These are phyloP conservation scores for Oophaga pumilio DNA, from an alignment of 2,113 vertebrate species.

Conservation along the genomic window DNA sequence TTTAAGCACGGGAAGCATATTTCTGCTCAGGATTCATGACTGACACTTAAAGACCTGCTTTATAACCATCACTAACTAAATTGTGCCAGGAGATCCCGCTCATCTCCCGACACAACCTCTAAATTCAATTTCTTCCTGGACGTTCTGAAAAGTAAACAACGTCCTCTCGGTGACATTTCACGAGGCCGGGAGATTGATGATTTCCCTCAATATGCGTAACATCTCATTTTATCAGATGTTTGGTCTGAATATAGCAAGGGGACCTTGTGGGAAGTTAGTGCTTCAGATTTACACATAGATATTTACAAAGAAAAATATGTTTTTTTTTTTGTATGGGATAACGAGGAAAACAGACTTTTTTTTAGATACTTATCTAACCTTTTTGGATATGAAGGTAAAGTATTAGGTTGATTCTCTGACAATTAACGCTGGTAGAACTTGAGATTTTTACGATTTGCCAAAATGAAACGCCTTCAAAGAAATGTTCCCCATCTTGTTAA, in stretches of 20 bases:
- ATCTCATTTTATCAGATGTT: slow-evolving; percentile 23
- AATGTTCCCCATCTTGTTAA: too few species aligned
- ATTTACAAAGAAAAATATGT: background rate
- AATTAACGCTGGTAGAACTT: too few species aligned
- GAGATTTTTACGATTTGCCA: too few species aligned
- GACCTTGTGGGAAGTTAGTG: background rate
- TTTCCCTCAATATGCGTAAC: slow-evolving; percentile 27
- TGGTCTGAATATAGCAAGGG: background rate
- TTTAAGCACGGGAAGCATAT: background rate
- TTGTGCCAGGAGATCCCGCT: slow-evolving; percentile 60
- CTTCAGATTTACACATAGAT: background rate
- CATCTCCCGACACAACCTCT: slow-evolving; percentile 46
- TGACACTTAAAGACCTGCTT: background rate
- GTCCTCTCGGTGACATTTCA: slow-evolving; percentile 18
- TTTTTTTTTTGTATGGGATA: background rate
- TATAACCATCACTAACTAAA: slow-evolving; percentile 62
- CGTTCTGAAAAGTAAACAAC: slow-evolving; percentile 60
- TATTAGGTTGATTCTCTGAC: too few species aligned
- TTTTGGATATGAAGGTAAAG: background rate
- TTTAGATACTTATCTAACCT: background rate
- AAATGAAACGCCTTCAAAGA: too few species aligned
- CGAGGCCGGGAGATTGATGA: slow-evolving; percentile 27
- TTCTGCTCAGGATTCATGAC: background rate
- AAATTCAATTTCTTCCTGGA: slow-evolving; percentile 58
- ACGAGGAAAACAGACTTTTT: too few species aligned